Evolutionary conservation across 2,113 vertebrate genomes (phyloP), one percentile per base, ranked within the genome.

Genomic region (Cinclus mexicanus): DNA sequence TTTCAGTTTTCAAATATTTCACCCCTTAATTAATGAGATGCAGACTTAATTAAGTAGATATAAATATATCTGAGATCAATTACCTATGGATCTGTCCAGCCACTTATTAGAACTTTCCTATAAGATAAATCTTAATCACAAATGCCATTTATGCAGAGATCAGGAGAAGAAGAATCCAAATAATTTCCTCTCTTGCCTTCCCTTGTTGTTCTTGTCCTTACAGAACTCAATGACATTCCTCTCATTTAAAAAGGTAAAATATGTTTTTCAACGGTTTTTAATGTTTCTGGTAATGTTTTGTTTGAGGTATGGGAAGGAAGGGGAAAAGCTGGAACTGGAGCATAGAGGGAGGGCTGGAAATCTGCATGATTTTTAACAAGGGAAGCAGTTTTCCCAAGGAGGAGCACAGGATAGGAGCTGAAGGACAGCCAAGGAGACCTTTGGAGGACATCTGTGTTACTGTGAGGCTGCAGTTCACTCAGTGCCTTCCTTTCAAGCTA

Each of bases 401-500:
- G 89, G 57, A 78, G 56, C 77, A 84, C 46, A 47, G 69, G 26
- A 90, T 20, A 83, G 65, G 65, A 93, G 41, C 71, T 96, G 86
- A 96, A 92, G 88, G 93, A 95, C 71, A 87, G 69, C 53, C 93
- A 96, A 78, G n/a, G 44, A 94, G 72, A 87, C 28, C 65, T 92
- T 94, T 39, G 44, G 83, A 93, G 72, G 80, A 81, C 78, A 69
- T 83, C 37, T 89, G n/a, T 64, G 37, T 46, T 82, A 42, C 57
- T 49, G n/a, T 60, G 26, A 92, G 31, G 31, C 39, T 83, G 65
- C 25, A 41, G 49, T 87, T 92, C 37, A n/a, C 25, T 33, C 65
- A 39, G 44, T 78, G 64, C 7, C 47, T 39, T 86, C 7, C 47
- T 35, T 83, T 96, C 59, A 49, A 33, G 2, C 0, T 22, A 33